Conservation (phyloP, 2,888 invertebrate genomes). For the Frankliniella fusca region DNA sequence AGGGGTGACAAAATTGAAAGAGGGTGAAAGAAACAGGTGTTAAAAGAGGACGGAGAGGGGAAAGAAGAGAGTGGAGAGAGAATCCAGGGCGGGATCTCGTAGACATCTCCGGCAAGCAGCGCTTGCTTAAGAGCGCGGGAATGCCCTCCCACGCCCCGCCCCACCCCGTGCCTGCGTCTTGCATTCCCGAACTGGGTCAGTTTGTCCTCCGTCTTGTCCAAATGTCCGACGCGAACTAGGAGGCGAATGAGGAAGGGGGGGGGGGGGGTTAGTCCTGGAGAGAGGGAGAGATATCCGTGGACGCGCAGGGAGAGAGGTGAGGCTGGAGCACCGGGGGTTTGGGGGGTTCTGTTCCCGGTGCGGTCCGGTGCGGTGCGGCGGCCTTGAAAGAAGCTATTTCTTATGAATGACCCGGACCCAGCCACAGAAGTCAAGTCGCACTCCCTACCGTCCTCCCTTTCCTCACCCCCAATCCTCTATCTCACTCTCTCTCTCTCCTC, state of each 20-base stretch:
- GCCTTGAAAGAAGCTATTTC: conserved; percentile 1
- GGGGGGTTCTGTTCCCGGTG: not conserved
- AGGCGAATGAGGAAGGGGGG: not conserved
- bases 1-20: no score
- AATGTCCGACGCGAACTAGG: not conserved
- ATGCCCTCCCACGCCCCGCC: not conserved
- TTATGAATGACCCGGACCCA: not conserved
- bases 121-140: not conserved
- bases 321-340: not conserved
- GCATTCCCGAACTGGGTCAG: not conserved
- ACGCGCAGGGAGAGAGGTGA: not conserved
- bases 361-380: not conserved
- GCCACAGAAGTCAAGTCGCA: not conserved
- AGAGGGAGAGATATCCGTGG: no score
- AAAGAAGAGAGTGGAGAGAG: not conserved
- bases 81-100: not conserved
- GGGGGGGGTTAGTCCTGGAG: not conserved
- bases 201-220: not conserved
- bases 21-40: no score
- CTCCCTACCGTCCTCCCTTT: not conserved
- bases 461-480: not conserved
- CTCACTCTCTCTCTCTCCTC: not conserved
- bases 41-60: no score
- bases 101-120: no score
- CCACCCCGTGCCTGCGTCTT: not conserved